Base-by-base conservation (phyloP, 2,888 invertebrate species). In the Panzeria rudis region DNA sequence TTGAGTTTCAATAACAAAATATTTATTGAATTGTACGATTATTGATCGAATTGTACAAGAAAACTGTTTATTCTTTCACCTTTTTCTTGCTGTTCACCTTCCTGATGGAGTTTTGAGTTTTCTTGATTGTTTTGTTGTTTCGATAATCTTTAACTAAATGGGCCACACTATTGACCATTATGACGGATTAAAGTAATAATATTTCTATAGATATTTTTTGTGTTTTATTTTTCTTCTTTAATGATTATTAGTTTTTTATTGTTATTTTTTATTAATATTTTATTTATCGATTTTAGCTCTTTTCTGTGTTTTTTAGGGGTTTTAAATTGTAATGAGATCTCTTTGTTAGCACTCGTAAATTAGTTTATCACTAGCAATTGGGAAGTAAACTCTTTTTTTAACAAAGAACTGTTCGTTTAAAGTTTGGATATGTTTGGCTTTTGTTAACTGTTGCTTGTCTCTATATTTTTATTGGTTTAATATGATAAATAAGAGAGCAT, bases 141-240 rank as follows among this genome's bases (percentile, higher is more conserved):
- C 38, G 32, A 52, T 68, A 52, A 72, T 66, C 38, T 68, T n/a
- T 11, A 20, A 56, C 59, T 73, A 66, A 77, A 77, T 64, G 50
- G 71, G 71, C 71, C 71, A 71, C 69, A 76, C 76, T 64, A 79
- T 78, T 52, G 85, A 64, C 85, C 82, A 82, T 85, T 82, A 85
- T 64, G 82, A 66, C 78, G 78, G 85, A 78, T 85, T 85, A 85
- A 69, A 64, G 44, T 47, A 73, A 85, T 75, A 85, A 78, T 64
- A 81, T 62, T 71, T 79, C 82, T 73, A 64, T 66, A 69, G 47
- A 66, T 23, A 62, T 23, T 3, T 61, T 61, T 47, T 68, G 62
- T 76, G 15, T 62, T 72, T 72, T 64, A 71, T 79, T 59, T 32
- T 44, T 68, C 17, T 44, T 59, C 29, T 73, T 44, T 68, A 72